These are phyloP conservation scores for Phylloscopus collybita DNA, from an alignment of 2,797 vertebrate genomes.

Conservation along the genomic window DNA sequence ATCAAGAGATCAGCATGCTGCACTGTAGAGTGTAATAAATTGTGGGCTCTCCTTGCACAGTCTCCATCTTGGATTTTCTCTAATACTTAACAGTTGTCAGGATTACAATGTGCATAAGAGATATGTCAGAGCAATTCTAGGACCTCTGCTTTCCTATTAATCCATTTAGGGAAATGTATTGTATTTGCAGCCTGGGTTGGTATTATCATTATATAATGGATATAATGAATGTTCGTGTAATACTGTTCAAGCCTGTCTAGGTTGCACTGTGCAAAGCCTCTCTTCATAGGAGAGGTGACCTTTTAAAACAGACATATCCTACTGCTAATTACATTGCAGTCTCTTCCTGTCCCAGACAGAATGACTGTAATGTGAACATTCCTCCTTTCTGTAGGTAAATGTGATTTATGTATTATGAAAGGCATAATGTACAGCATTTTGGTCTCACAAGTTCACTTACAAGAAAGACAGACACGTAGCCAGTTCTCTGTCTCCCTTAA, in stretches of 20 bases:
- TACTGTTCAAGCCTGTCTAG: background rate
- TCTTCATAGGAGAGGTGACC: background rate
- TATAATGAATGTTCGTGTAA: background rate
- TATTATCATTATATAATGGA: background rate
- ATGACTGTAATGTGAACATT: background rate
- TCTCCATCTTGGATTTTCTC: background rate
- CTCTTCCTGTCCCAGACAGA: background rate
- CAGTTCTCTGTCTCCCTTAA: background rate
- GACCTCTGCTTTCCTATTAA: constrained; percentile 2
- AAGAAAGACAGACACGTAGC: background rate
- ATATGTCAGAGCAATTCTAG: background rate
- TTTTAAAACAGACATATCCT: background rate
- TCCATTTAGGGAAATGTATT: background rate
- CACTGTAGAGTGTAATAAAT: background rate
- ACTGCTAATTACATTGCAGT: background rate
- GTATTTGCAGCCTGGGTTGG: background rate
- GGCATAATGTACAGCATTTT: background rate
- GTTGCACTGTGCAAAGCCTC: background rate
- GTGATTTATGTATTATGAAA: background rate
- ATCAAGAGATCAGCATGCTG: background rate
- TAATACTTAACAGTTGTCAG: background rate
- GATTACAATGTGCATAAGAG: background rate
- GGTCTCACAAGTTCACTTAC: background rate
- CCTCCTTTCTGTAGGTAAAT: background rate
- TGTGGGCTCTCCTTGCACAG: background rate